phyloP scores from a whole-genome alignment of 2,888 invertebrate species.

The Cantharis nigra region DNA sequence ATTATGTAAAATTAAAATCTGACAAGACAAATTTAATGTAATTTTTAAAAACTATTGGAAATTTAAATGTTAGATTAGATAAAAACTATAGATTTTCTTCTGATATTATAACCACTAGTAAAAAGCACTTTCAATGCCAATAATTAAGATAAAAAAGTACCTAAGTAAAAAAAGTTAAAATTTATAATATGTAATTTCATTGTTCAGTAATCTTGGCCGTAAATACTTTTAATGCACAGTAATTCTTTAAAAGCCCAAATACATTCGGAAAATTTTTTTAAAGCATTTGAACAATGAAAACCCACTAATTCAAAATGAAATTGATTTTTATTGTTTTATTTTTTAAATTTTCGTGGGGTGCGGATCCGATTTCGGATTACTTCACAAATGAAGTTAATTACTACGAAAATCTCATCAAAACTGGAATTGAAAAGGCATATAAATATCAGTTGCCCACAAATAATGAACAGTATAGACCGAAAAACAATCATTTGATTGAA shows the following conservation, averaged over 20 bases:
- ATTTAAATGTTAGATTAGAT: no score
- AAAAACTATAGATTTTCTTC: no score
- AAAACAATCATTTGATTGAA: neutral
- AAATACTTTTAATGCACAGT: neutral
- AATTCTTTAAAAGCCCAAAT: neutral
- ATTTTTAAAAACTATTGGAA: no score
- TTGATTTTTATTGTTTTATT: neutral
- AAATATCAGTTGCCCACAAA: neutral
- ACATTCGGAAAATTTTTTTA: rapidly evolving
- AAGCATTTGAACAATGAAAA: neutral
- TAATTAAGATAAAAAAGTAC: no score
- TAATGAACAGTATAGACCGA: neutral
- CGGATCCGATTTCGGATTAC: neutral
- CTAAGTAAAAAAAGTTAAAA: no score
- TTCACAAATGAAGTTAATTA: neutral
- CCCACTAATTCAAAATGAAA: neutral
- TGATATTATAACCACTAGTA: no score
- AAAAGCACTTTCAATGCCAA: no score
- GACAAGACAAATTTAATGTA: no score
- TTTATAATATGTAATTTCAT: no score
- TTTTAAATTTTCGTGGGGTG: neutral
- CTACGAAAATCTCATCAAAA: neutral
- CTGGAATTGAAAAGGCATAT: neutral
- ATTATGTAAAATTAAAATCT: no score
- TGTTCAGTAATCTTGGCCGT: no score